Evolutionary conservation across 2,888 invertebrate genomes (phyloP), one percentile per base, ranked within the genome.

Genomic region (Yponomeuta malinellus): DNA sequence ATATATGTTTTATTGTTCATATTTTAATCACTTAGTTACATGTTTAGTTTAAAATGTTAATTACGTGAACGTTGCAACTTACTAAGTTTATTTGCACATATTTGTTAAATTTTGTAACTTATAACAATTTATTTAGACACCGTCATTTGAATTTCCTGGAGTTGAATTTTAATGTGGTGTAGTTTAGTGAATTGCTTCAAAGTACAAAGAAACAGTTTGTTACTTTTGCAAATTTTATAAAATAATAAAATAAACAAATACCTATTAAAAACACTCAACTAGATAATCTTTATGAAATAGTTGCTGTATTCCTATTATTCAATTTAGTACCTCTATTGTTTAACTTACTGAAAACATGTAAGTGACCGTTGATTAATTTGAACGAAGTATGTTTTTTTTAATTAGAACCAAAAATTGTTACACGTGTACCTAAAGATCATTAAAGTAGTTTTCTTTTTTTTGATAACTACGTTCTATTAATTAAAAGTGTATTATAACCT

Each of bases 161-260:
- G 87, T 90, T 90, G 83, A 87, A 89, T 89, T 87, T 73, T 83
- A 84, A 85, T 87, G 85, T 85, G 86, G 89, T 89, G 92, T 92
- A 89, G 91, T 90, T 90, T 93, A 93, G 93, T 89, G 93, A 94
- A 94, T 93, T 94, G 94, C 94, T 94, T 94, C 92, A 90, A 94
- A 94, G 94, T 94, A 94, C 94, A 94, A 94, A 93, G 86, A 91
- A 90, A 92, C 93, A 88, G 93, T 94, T 94, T 93, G 94, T 94
- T 94, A 94, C 94, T 94, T 94, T 94, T 94, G 94, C 93, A 94
- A 94, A 94, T 94, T 94, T 94, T 94, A 94, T 94, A 90, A 93
- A 91, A 77, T 88, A 67, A 67, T 88, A 67, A 71, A 90, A 87
- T 81, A 59, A 59, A 59, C 83, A 84, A 88, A 88, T 90, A 89